Evolutionary conservation across 2,888 invertebrate genomes (phyloP).

Genomic region (Melanchra persicariae): DNA sequence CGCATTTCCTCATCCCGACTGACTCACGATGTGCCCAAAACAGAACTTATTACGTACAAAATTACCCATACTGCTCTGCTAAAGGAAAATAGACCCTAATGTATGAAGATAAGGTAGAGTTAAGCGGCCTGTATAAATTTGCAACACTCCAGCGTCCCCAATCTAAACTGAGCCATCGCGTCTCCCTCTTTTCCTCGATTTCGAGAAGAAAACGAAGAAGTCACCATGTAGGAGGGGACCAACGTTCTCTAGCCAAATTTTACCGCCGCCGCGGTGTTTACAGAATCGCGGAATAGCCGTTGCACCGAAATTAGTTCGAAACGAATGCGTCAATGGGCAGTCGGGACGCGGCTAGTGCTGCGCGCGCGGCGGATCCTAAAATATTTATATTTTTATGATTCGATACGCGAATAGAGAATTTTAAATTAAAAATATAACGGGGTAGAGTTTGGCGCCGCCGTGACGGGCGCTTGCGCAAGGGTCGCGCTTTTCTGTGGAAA

Average conservation of each 20-base stretch:
- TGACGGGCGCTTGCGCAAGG: conserved; percentile 81
- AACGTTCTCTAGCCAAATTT: conserved; percentile 77
- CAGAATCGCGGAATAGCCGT: conserved; percentile 89
- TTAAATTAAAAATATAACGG: conserved; percentile 87
- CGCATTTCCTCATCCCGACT: conserved; percentile 89
- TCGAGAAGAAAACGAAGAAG: conserved; percentile 66
- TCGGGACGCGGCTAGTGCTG: conserved; percentile 79
- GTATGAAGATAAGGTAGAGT: conserved; percentile 38
- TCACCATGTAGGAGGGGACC: conserved; percentile 72
- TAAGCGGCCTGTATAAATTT: conserved; percentile 66
- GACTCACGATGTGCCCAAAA: conserved; percentile 88
- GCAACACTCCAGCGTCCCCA: conserved; percentile 75
- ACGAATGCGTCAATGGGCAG: conserved; percentile 89
- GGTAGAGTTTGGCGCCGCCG: conserved; percentile 75
- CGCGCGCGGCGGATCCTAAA: conserved; percentile 83
- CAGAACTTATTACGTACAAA: conserved; percentile 88
- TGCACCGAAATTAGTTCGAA: conserved; percentile 90
- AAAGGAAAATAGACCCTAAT: conserved; percentile 67
- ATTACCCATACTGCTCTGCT: conserved; percentile 54
- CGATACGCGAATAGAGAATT: conserved; percentile 82
- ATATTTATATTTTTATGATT: conserved; percentile 89
- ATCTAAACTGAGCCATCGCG: conserved; percentile 71
- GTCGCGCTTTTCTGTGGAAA: conserved; percentile 65
- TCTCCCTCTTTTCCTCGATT: conserved; percentile 69
- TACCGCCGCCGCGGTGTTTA: conserved; percentile 85